phyloP scores from a whole-genome alignment of 2,797 vertebrate genomes.

The Parauchenoglanis punctatus region DNA sequence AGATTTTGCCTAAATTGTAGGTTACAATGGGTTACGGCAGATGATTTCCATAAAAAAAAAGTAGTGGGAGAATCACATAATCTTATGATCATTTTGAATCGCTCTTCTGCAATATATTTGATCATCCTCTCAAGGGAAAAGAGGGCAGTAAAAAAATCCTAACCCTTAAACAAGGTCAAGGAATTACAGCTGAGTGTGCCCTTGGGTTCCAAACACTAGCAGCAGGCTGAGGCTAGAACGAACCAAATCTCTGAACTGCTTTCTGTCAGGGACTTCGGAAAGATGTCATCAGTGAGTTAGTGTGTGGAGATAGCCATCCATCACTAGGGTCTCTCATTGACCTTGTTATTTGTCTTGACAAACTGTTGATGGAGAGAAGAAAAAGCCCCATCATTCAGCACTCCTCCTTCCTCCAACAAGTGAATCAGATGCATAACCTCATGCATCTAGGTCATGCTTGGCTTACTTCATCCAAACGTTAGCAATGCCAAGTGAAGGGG shows the following conservation, averaged over 20 bases:
- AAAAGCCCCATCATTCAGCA: slow-evolving; percentile 1
- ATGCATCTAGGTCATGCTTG: not conserved
- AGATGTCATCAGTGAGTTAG: not conserved
- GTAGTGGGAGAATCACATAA: not conserved
- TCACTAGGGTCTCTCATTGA: not conserved
- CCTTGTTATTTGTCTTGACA: slow-evolving; percentile 9
- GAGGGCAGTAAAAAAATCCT: not conserved
- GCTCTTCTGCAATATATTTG: not conserved
- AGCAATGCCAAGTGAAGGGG: not conserved
- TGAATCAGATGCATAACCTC: not conserved
- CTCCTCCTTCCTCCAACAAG: slow-evolving; percentile 6
- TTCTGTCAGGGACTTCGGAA: not conserved
- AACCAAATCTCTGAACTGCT: not conserved
- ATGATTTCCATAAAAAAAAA: not conserved
- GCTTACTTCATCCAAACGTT: not conserved
- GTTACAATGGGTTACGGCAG: not conserved
- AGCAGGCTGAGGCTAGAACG: not conserved
- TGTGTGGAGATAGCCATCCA: slow-evolving; percentile 7
- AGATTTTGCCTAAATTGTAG: not conserved
- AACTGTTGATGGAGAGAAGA: slow-evolving; percentile 12
- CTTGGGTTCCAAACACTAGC: not conserved
- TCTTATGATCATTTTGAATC: not conserved
- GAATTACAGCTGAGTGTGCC: not conserved
- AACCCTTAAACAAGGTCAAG: not conserved
- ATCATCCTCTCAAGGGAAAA: not conserved